These are phyloP conservation scores for Corythornis cristatus DNA, from an alignment of 2,113 vertebrate species.

Conservation along the genomic window DNA sequence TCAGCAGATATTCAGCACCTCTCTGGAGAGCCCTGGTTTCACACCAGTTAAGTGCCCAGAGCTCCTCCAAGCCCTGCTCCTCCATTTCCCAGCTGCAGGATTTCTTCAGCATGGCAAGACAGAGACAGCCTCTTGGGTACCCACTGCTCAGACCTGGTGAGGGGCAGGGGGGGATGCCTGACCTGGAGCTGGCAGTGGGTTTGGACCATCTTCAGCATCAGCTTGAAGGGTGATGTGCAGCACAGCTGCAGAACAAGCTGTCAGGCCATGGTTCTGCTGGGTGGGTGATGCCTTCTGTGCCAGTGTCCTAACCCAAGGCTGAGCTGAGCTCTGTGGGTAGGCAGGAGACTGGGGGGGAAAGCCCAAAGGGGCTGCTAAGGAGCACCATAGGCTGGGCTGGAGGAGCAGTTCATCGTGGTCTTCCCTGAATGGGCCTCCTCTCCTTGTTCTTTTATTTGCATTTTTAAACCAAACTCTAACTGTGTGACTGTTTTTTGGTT, in stretches of 20 bases:
- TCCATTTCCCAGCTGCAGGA: background rate
- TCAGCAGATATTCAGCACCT: background rate
- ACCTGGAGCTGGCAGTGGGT: background rate
- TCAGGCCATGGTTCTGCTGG: background rate
- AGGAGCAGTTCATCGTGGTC: background rate
- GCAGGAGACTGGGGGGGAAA: background rate
- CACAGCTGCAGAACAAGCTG: background rate
- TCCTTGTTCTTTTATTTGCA: slow-evolving; percentile 34
- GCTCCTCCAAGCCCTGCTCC: background rate
- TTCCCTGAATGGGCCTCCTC: background rate
- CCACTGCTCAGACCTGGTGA: background rate
- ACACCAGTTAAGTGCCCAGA: background rate
- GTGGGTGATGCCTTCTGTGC: accelerated
- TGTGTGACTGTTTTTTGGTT: background rate
- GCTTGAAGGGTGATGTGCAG: background rate
- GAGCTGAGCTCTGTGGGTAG: background rate
- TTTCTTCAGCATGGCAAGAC: background rate
- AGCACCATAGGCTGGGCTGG: background rate
- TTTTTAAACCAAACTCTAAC: slow-evolving; percentile 55
- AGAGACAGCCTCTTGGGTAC: background rate
- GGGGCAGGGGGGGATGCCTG: background rate
- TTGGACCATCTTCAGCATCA: background rate
- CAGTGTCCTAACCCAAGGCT: background rate
- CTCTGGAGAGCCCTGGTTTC: background rate
- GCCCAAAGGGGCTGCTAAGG: background rate